Evolutionary conservation across 2,113 vertebrate genomes (phyloP).

Genomic region (Origma solitaria): DNA sequence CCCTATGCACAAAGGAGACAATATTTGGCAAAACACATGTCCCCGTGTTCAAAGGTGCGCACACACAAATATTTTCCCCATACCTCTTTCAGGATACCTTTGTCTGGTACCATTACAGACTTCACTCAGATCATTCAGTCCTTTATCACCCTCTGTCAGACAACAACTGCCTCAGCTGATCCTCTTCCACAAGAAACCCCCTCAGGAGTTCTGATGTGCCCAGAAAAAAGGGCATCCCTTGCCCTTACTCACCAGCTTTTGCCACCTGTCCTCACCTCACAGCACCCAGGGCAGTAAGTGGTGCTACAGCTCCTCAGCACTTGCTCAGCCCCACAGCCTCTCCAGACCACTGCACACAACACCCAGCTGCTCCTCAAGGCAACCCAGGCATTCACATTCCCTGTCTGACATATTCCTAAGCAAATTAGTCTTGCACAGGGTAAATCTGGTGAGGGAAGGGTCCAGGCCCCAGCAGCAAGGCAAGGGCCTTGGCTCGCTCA

Average conservation of each 20-base stretch:
- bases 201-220: neutral
- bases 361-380: neutral
- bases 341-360: neutral
- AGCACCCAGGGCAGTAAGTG: neutral
- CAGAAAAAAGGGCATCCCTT: neutral
- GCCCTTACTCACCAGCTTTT: neutral
- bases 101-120: neutral
- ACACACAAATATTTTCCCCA: neutral
- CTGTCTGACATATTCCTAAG: neutral
- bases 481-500: neutral
- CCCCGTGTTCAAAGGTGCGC: neutral
- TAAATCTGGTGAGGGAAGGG: neutral
- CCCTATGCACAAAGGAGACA: fast-evolving
- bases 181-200: neutral
- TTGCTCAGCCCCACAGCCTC: neutral
- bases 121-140: neutral
- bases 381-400: fast-evolving
- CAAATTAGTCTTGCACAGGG: neutral
- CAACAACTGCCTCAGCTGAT: neutral
- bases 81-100: neutral
- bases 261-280: neutral
- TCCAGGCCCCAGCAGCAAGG: neutral
- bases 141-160: neutral
- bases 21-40: neutral
- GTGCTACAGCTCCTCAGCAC: neutral